These are phyloP conservation scores for Tachina grossa DNA, from an alignment of 2,888 invertebrate species.

Conservation along the genomic window DNA sequence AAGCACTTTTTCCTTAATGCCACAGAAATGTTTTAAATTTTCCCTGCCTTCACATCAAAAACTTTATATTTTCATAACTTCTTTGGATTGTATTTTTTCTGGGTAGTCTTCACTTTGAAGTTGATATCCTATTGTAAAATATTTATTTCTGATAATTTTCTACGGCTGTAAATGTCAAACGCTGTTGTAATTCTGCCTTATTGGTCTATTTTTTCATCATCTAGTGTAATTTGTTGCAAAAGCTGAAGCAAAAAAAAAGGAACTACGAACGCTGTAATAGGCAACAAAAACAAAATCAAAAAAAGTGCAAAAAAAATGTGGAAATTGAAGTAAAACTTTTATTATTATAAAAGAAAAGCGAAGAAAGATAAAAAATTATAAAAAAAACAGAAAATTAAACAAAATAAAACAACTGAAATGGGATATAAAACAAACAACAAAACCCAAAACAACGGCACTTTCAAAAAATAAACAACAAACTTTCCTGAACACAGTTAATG, in stretches of 20 bases:
- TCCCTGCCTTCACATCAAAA: too few species aligned
- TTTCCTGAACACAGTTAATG: constrained; percentile 8
- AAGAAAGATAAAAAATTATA: constrained; percentile 30
- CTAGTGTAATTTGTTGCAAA: constrained; percentile 50
- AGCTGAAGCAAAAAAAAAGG: background rate
- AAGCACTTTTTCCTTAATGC: too few species aligned
- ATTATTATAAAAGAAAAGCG: constrained; percentile 44
- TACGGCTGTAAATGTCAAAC: constrained; percentile 42
- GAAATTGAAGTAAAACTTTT: constrained; percentile 65
- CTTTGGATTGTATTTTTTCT: too few species aligned
- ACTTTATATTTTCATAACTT: too few species aligned
- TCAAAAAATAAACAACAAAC: background rate
- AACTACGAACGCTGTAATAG: constrained; percentile 32
- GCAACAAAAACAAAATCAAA: constrained; percentile 20
- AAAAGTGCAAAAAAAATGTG: constrained; percentile 25
- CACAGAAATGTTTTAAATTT: too few species aligned
- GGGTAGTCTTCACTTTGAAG: too few species aligned
- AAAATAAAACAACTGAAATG: constrained; percentile 30
- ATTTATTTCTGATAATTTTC: background rate
- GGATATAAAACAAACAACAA: constrained; percentile 21
- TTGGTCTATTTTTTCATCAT: constrained; percentile 31
- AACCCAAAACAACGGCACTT: constrained; percentile 1
- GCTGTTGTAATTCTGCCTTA: constrained; percentile 21
- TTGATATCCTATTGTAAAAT: too few species aligned
- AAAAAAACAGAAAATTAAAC: constrained; percentile 19